Percentiles rank a stretch among this genome's conserved stretches.
Conservation (phyloP, 2,797 vertebrate genomes). For the Labeo calbasu region DNA sequence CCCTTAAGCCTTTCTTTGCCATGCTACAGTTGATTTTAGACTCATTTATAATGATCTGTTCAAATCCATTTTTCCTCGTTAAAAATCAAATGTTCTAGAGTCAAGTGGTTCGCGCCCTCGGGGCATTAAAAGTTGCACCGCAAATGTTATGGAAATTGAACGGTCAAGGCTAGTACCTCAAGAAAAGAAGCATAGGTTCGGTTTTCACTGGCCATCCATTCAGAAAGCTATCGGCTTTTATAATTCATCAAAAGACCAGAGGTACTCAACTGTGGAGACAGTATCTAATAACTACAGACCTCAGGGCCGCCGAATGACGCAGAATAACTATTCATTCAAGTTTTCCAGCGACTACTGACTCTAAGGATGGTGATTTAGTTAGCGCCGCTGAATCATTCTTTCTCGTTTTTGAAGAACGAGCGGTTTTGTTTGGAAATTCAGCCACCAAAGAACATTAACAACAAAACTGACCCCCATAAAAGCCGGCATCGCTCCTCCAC, state of each 20-base stretch:
- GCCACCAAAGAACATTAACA: slow-evolving; percentile 7
- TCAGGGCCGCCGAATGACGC: neutral
- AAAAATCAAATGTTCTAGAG: slow-evolving; percentile 40
- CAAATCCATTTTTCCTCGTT: slow-evolving; percentile 40
- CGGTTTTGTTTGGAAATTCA: slow-evolving; percentile 12
- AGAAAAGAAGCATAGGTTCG: neutral
- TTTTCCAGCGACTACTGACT: neutral
- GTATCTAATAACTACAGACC: slow-evolving; percentile 24
- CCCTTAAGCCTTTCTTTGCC: slow-evolving; percentile 45
- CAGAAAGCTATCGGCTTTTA: slow-evolving; percentile 5
- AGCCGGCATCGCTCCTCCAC: neutral
- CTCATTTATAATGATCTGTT: slow-evolving; percentile 51
- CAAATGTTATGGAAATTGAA: slow-evolving; percentile 31
- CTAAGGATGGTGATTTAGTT: slow-evolving; percentile 1
- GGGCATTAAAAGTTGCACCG: slow-evolving; percentile 25
- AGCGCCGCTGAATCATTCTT: neutral
- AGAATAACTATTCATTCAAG: slow-evolving; percentile 21
- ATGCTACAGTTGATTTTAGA: slow-evolving; percentile 42
- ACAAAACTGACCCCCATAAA: slow-evolving; percentile 4
- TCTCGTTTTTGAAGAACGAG: neutral
- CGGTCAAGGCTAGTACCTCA: slow-evolving; percentile 20
- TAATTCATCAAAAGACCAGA: slow-evolving; percentile 26
- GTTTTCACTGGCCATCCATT: slow-evolving; percentile 17
- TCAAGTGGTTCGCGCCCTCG: neutral
- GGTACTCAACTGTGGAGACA: neutral